Percentiles rank a stretch among this genome's conserved stretches.
Evolutionary conservation across 2,797 vertebrate genomes (phyloP).

Genomic region (Enteromius radiatus): DNA sequence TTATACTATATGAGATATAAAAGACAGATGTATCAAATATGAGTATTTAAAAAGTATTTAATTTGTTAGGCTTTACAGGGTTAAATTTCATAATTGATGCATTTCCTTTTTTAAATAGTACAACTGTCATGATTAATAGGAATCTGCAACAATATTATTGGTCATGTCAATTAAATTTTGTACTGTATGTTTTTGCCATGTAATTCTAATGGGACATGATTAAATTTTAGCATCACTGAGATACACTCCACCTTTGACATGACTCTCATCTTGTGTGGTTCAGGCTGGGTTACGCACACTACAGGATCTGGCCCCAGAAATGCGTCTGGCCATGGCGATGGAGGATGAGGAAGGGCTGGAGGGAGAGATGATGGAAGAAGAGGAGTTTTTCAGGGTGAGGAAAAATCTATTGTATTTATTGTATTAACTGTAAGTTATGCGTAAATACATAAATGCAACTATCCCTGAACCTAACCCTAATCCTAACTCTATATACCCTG

Average conservation of each 20-base stretch:
- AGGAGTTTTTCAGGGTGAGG: constrained; percentile 62
- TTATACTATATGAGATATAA: not conserved
- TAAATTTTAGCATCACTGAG: no score
- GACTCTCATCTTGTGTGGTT: not conserved
- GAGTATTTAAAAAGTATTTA: no score
- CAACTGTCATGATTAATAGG: no score
- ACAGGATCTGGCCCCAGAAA: constrained; percentile 93
- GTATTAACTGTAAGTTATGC: no score
- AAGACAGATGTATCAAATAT: not conserved
- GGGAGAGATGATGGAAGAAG: constrained; percentile 59
- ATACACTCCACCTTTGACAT: not conserved
- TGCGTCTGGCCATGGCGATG: constrained; percentile 86
- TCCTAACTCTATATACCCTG: not conserved
- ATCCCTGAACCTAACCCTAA: not conserved
- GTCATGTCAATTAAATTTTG: no score
- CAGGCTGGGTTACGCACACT: constrained; percentile 89
- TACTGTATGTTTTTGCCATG: no score
- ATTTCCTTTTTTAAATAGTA: no score
- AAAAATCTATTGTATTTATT: no score
- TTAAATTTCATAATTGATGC: no score
- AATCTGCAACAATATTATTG: no score
- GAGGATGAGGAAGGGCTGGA: constrained; percentile 75
- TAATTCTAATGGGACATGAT: no score
- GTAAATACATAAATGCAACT: not conserved
- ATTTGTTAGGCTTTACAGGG: no score